Conservation (phyloP, 2,888 invertebrate species). For the Willowsia nigromaculata region DNA sequence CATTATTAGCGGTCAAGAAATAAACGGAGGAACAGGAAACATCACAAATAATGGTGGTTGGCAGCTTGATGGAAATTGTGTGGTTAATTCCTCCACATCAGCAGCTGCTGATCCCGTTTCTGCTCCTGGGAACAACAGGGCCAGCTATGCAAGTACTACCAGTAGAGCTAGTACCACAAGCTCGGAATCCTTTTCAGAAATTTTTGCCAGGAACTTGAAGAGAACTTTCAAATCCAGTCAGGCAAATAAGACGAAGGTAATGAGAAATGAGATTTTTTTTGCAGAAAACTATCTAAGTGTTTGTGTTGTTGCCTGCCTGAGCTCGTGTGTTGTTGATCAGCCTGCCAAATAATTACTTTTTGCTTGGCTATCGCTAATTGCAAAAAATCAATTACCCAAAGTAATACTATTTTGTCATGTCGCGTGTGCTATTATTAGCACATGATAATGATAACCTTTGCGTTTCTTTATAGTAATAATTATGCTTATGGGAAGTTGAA, state of each 20-base stretch:
- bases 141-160: slow-evolving; percentile 55
- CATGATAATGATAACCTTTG: not conserved
- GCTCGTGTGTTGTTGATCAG: not conserved
- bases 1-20: slow-evolving; percentile 70
- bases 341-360: not conserved
- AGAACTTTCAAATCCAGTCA: slow-evolving; percentile 62
- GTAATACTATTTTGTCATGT: slow-evolving; percentile 21
- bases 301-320: slow-evolving; percentile 29
- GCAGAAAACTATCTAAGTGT: slow-evolving; percentile 19
- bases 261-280: slow-evolving; percentile 36
- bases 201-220: slow-evolving; percentile 72
- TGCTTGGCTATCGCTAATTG: not conserved
- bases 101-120: slow-evolving; percentile 16
- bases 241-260: slow-evolving; percentile 58
- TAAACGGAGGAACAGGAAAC: slow-evolving; percentile 50
- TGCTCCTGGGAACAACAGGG: slow-evolving; percentile 2
- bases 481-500: slow-evolving; percentile 2
- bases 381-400: not conserved
- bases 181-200: slow-evolving; percentile 69
- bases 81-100: slow-evolving; percentile 30
- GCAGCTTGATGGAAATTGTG: slow-evolving; percentile 70
- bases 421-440: not conserved
- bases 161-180: slow-evolving; percentile 61
- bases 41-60: slow-evolving; percentile 55
- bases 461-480: not conserved